These are phyloP conservation scores for Pseudomugil tenellus DNA, from an alignment of 2,797 vertebrate genomes.

Conservation along the genomic window DNA sequence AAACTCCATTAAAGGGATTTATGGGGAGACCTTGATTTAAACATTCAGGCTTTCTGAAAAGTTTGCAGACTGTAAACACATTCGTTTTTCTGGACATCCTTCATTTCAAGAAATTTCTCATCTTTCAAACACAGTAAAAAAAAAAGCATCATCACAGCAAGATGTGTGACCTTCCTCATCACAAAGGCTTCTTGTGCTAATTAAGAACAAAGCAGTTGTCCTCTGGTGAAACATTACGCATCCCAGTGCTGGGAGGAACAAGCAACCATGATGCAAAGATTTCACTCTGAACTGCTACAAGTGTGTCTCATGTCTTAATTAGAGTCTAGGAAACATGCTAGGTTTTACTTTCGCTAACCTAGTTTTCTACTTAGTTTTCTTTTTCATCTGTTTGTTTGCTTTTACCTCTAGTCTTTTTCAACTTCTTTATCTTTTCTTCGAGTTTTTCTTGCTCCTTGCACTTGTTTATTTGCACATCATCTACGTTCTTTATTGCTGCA, in stretches of 20 bases:
- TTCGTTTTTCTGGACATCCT: constrained; percentile 1
- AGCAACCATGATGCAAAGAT: constrained; percentile 68
- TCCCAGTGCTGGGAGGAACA: constrained; percentile 43
- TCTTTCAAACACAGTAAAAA: constrained; percentile 29
- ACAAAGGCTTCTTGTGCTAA: constrained; percentile 51
- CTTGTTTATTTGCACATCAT: constrained; percentile 2
- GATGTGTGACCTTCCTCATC: constrained; percentile 34
- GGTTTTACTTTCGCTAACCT: constrained; percentile 43
- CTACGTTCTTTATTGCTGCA: background rate
- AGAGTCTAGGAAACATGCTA: constrained; percentile 5
- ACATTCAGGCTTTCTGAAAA: constrained; percentile 10
- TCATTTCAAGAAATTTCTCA: constrained; percentile 39
- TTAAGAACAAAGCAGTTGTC: constrained; percentile 56
- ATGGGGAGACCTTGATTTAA: constrained; percentile 6
- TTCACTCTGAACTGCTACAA: constrained; percentile 52
- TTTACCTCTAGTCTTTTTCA: background rate
- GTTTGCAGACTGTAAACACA: background rate
- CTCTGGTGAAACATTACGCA: constrained; percentile 35
- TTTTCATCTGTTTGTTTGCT: background rate
- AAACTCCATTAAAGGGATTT: constrained; percentile 11
- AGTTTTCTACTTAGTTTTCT: constrained; percentile 33
- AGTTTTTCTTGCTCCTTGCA: background rate
- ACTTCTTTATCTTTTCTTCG: constrained; percentile 5
- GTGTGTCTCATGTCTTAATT: constrained; percentile 38
- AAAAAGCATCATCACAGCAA: constrained; percentile 23